These are phyloP conservation scores for Myripristis jacobus DNA, from an alignment of 2,797 vertebrate genomes.

Conservation along the genomic window DNA sequence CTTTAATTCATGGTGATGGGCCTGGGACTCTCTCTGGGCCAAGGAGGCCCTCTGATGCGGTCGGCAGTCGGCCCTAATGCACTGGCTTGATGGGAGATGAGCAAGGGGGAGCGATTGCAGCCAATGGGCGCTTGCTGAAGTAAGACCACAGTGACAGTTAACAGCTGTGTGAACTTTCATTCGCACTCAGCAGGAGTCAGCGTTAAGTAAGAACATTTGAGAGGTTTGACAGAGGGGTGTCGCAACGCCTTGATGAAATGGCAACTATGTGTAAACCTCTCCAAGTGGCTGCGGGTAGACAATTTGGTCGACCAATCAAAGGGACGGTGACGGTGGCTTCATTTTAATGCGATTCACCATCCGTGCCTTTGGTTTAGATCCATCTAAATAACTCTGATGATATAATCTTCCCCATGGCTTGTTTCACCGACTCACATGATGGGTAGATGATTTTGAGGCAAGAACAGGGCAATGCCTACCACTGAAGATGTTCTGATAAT, in stretches of 20 bases:
- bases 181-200: constrained; percentile 68
- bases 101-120: constrained; percentile 60
- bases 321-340: constrained; percentile 42
- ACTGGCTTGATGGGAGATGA: constrained; percentile 73
- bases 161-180: constrained; percentile 82
- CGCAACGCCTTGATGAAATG: constrained; percentile 68
- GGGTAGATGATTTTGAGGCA: too few relatives aligned
- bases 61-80: constrained; percentile 77
- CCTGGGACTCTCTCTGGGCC: constrained; percentile 76
- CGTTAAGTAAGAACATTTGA: constrained; percentile 62
- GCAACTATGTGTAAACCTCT: constrained; percentile 68
- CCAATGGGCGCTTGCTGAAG: constrained; percentile 76
- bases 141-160: constrained; percentile 79
- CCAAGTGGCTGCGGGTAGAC: constrained; percentile 55
- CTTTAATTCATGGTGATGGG: constrained; percentile 81
- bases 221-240: constrained; percentile 77
- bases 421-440: constrained; percentile 33
- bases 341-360: constrained; percentile 38
- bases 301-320: constrained; percentile 37
- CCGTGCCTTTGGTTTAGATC: constrained; percentile 31
- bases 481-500: neutral
- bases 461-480: neutral
- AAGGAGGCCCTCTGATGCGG: constrained; percentile 74
- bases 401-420: constrained; percentile 1
- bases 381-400: neutral